These are phyloP conservation scores for Nycteola revayana DNA, from an alignment of 2,888 invertebrate genomes.

Conservation along the genomic window DNA sequence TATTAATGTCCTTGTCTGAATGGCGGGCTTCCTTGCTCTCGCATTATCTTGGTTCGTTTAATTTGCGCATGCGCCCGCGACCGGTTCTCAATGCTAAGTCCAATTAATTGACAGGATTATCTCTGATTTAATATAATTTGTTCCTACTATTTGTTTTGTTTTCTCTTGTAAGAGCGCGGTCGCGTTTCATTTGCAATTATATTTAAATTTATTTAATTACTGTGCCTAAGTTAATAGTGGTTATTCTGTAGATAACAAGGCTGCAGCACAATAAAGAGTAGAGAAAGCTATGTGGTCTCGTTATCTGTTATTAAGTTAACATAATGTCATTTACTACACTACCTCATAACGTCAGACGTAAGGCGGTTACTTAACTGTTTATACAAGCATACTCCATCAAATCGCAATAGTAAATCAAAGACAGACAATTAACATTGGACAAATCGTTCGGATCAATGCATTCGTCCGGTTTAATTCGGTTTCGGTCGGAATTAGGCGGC, in stretches of 20 bases:
- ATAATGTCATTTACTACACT: too few relatives aligned
- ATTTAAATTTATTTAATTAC: slow-evolving; percentile 42
- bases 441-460: slow-evolving; percentile 79
- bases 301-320: too few relatives aligned
- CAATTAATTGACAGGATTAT: slow-evolving; percentile 82
- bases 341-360: too few relatives aligned
- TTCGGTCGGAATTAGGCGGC: slow-evolving; percentile 77
- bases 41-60: slow-evolving; percentile 59
- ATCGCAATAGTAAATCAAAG: slow-evolving; percentile 50
- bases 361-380: too few relatives aligned
- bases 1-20: slow-evolving; percentile 49
- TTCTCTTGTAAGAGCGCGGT: slow-evolving; percentile 50
- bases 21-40: slow-evolving; percentile 48
- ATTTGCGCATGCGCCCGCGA: slow-evolving; percentile 70
- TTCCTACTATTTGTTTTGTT: slow-evolving; percentile 74
- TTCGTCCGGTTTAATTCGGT: slow-evolving; percentile 79
- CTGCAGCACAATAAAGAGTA: slow-evolving; percentile 4
- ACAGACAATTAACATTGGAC: slow-evolving; percentile 68
- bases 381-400: slow-evolving; percentile 4
- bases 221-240: slow-evolving; percentile 25
- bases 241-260: slow-evolving; percentile 24
- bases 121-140: slow-evolving; percentile 80
- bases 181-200: slow-evolving; percentile 49
- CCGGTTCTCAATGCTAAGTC: slow-evolving; percentile 77
- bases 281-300: too few relatives aligned